Conservation (phyloP, 2,113 vertebrate species). For the Okapia johnstoni region DNA sequence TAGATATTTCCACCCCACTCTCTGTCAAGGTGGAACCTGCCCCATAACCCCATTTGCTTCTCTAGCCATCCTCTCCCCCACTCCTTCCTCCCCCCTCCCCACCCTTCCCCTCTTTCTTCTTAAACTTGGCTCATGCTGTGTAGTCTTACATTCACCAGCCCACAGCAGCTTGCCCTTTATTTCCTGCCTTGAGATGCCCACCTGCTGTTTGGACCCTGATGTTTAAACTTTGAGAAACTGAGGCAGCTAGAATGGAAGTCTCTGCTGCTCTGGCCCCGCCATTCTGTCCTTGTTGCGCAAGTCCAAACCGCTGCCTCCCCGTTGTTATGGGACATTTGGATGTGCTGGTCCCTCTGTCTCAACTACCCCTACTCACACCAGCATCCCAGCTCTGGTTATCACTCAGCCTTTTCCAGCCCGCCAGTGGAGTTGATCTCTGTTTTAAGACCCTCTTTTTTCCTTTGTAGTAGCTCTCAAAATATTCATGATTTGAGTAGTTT, state of each 20-base stretch:
- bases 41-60: background rate
- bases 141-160: background rate
- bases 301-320: background rate
- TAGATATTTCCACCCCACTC: background rate
- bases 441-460: background rate
- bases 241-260: background rate
- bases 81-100: background rate
- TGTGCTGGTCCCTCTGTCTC: background rate
- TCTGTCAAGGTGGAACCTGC: background rate
- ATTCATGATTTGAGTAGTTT: background rate
- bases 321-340: fast-evolving
- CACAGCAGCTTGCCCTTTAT: fast-evolving
- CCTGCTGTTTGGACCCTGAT: background rate
- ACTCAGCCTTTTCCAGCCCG: fast-evolving
- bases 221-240: background rate
- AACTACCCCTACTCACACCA: fast-evolving
- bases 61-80: fast-evolving
- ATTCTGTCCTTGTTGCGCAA: fast-evolving
- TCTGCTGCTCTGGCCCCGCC: background rate
- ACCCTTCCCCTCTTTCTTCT: no score
- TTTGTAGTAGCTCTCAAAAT: background rate
- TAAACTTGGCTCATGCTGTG: background rate
- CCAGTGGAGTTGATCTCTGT: background rate
- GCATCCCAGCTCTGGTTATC: background rate
- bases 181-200: background rate